A percentile compares a stretch with the other conserved stretches of the same genome.
phyloP scores from a whole-genome alignment of 2,888 invertebrate genomes.

The Diarsia dahlii region DNA sequence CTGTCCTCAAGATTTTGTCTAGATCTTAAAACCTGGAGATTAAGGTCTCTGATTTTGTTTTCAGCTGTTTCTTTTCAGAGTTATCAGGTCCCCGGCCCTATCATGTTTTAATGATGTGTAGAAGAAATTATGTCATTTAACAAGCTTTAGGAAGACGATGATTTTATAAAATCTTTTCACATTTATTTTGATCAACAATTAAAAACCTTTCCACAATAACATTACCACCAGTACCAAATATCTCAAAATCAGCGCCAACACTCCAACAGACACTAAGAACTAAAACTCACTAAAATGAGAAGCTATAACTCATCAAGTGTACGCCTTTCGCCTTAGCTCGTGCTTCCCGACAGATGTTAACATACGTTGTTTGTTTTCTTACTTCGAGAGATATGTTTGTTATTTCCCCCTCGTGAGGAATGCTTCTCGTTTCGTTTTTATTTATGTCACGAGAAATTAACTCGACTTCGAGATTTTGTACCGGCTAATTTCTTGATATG shows the following conservation, averaged over 20 bases:
- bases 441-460: conserved; percentile 89
- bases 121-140: neutral
- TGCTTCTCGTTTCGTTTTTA: conserved; percentile 83
- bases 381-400: conserved; percentile 90
- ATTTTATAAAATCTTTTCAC: neutral
- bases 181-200: neutral
- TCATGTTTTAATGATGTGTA: no score
- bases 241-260: conserved; percentile 23
- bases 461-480: conserved; percentile 79
- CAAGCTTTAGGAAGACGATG: neutral
- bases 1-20: neutral
- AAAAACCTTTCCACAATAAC: neutral
- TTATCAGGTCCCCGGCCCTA: no score
- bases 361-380: conserved; percentile 90
- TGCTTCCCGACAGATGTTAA: conserved; percentile 89
- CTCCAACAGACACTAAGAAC: conserved; percentile 28
- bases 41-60: no score
- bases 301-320: conserved; percentile 68
- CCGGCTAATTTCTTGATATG: conserved; percentile 83
- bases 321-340: conserved; percentile 73
- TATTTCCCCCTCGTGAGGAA: conserved; percentile 81
- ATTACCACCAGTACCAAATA: neutral
- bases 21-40: no score
- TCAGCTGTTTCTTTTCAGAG: no score
- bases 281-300: conserved; percentile 59